Base-by-base conservation (phyloP, 2,797 vertebrate species). In the Alcedo quadribrachys region DNA sequence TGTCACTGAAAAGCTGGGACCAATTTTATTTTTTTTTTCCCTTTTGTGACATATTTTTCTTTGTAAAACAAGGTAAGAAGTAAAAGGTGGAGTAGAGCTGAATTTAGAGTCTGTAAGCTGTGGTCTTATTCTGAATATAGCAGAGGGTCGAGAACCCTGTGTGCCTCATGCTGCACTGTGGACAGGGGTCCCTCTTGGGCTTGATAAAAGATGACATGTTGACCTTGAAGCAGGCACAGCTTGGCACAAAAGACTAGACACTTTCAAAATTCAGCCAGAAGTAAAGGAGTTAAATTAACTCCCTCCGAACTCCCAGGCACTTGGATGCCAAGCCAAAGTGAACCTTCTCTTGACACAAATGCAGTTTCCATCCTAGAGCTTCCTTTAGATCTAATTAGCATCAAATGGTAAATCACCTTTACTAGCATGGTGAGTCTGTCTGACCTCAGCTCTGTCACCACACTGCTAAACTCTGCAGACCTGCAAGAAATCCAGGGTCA, bases 321-420 rank as follows among this genome's bases (percentile, higher is more conserved):
- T 80, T 0, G 0, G 0, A 9, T 73, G 43, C 35, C 0, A 2
- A 71, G 37, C 30, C 1, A 3, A 48, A 71, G 0, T 17, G 37
- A 82, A 11, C 11, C 24, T 65, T 24, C 28, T 18, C 18, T 58
- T 69, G 51, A 37, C 2, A 27, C 30, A 82, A 69, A 50, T 19
- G 27, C 30, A 27, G 33, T 73, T 91, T 58, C 48, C 18, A 46
- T 37, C 45, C 57, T 25, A 70, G 28, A 21, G 22, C n/a, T 82
- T 68, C n/a, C 22, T 71, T 85, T 65, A 61, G 46, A 19, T 57
- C 16, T 53, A 91, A 68, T 78, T 65, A 32, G 17, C 2, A 2
- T 75, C 50, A 87, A 68, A 73, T 14, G 17, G 11, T 66, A 82
- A 87, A 73, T 80, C 37, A 74, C 37, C 21, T 69, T 28, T 32